A percentile compares a stretch with the other conserved stretches of the same genome.
phyloP scores from a whole-genome alignment of 2,888 invertebrate species.

The Sarcophaga subvicina region DNA sequence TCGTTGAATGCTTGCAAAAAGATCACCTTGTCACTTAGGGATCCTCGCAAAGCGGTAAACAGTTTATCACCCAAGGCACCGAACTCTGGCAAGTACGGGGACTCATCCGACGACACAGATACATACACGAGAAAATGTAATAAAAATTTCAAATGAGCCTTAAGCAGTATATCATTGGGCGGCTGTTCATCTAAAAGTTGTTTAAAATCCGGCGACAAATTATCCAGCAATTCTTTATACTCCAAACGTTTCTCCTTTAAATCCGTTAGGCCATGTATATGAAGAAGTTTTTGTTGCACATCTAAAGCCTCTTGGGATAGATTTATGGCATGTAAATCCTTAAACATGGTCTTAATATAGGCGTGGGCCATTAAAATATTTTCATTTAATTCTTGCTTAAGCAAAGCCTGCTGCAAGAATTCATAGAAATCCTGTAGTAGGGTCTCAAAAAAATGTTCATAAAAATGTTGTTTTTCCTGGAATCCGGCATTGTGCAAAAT shows the following conservation, averaged over 20 bases:
- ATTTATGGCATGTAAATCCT: conserved; percentile 21
- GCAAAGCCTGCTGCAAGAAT: conserved; percentile 57
- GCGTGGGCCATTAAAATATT: conserved; percentile 44
- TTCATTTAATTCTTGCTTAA: conserved; percentile 65
- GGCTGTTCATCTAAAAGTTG: conserved; percentile 52
- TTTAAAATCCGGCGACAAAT: conserved; percentile 51
- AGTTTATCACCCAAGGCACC: background rate
- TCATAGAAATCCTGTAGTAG: conserved; percentile 43
- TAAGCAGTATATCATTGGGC: conserved; percentile 40
- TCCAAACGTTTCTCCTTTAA: conserved; percentile 60
- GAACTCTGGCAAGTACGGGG: background rate
- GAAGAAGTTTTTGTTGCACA: conserved; percentile 43
- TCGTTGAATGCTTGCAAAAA: conserved; percentile 59
- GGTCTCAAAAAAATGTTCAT: conserved; percentile 38
- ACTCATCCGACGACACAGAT: background rate
- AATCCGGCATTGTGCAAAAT: background rate
- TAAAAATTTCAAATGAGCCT: conserved; percentile 65
- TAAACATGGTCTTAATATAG: conserved; percentile 63
- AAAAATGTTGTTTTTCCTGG: conserved; percentile 36
- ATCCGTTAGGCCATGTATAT: conserved; percentile 17
- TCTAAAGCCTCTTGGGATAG: conserved; percentile 48
- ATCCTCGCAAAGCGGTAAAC: background rate
- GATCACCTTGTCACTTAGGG: no score
- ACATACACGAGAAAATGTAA: conserved; percentile 59
- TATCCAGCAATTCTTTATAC: conserved; percentile 52